Base-by-base conservation (phyloP, 2,888 invertebrate genomes). In the Barypeithes pellucidus region DNA sequence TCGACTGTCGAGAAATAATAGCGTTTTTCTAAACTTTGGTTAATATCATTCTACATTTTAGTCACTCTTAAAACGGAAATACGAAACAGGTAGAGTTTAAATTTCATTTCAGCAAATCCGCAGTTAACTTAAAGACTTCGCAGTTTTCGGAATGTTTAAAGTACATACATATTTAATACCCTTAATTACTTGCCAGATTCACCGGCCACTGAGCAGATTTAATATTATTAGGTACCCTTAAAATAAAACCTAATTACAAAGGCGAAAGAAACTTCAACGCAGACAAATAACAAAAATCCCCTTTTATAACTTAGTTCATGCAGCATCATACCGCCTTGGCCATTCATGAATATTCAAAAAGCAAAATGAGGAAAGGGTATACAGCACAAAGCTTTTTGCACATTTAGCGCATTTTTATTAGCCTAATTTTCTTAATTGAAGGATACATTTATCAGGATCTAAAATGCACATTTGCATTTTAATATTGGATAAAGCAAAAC, bases 341-440 rank as follows among this genome's bases (percentile, higher is more conserved):
- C 50, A 57, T 63, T 73, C 73, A 75, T 75, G 76, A 71, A 73
- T 75, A 69, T 70, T 76, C 73, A 73, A 45, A 73, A 65, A 61
- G 54, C 50, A 60, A 68, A 73, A 68, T 68, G 67, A 63, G 73
- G 29, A 67, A 68, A 68, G 72, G 63, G 67, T 57, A 54, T 39
- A 63, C 62, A 62, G 45, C 29, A 66, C 65, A 73, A 67, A 72
- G 54, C 68, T 72, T 63, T 73, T 68, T 67, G 65, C 62, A 72
- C 72, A 72, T 72, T 75, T 67, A 52, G 70, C 67, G 70, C 67
- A 70, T 66, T 59, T 67, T 61, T 75, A 66, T 66, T 61, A 47
- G 39, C 41, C 54, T 66, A 68, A 67, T 73, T 50, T 60, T 39
- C 54, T 33, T 54, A 68, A 68, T 65, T 73, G 39, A 52, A 36